Evolutionary conservation across 2,113 vertebrate species (phyloP).

Genomic region (Myiagra hebetior): DNA sequence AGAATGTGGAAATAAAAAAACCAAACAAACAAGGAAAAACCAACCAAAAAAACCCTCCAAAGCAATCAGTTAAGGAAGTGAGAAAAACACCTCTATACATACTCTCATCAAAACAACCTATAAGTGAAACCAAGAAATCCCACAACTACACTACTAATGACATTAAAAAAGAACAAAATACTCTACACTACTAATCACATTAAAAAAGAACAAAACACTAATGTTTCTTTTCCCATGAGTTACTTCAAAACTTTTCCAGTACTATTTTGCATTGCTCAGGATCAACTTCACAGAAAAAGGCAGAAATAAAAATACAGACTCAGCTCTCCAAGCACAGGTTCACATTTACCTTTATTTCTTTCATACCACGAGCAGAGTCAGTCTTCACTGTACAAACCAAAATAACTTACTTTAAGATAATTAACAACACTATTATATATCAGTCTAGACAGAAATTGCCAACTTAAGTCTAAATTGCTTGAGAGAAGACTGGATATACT

Average conservation of each 20-base stretch:
- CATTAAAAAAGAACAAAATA: not conserved
- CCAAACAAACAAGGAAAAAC: not conserved
- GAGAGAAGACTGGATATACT: not conserved
- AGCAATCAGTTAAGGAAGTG: not conserved
- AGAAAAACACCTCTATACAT: not conserved
- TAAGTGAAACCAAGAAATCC: not conserved
- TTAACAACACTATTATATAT: not conserved
- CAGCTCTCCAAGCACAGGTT: not conserved
- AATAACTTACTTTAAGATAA: not conserved
- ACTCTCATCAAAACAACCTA: not conserved
- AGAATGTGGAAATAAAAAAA: accelerated
- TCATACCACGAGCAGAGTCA: not conserved
- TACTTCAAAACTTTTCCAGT: not conserved
- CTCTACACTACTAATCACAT: not conserved
- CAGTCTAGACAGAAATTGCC: not conserved
- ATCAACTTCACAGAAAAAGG: not conserved
- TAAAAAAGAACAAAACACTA: not conserved
- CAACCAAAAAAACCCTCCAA: not conserved
- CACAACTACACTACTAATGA: not conserved
- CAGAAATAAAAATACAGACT: not conserved
- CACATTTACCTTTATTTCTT: not conserved
- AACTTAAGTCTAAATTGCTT: not conserved
- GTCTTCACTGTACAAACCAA: not conserved
- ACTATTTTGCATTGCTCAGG: not conserved
- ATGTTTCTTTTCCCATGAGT: not conserved